Conservation (phyloP, 1,140 invertebrate species). For the Ruditapes philippinarum region DNA sequence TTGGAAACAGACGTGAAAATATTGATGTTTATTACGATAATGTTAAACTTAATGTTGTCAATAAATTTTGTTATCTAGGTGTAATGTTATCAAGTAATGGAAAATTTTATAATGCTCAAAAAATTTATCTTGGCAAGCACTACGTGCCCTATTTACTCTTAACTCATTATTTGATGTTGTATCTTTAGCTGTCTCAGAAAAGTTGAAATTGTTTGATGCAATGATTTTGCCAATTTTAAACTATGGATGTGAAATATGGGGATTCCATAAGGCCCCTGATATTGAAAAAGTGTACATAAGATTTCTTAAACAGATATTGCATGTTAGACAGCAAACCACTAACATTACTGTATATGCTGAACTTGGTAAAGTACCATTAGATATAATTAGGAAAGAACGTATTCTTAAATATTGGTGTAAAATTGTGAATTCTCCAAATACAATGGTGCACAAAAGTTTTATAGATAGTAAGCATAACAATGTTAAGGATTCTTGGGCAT, state of each 20-base stretch:
- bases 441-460: not conserved
- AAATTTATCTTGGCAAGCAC: not conserved
- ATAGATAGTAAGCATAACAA: not conserved
- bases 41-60: not conserved
- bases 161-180: not conserved
- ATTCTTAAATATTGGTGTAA: conserved; percentile 8
- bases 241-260: conserved; percentile 10
- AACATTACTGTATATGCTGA: not conserved
- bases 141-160: not conserved
- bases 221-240: not conserved
- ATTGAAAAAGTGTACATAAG: conserved; percentile 3
- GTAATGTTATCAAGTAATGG: not conserved
- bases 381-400: not conserved
- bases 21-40: not conserved
- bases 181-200: not conserved
- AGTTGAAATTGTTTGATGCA: conserved; percentile 1
- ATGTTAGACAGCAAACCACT: conserved; percentile 12
- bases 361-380: not conserved
- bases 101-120: not conserved
- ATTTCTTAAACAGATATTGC: conserved; percentile 1
- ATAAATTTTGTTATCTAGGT: conserved; percentile 1
- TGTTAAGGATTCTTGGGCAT: not conserved
- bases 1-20: conserved; percentile 10
- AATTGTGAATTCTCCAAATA: not conserved
- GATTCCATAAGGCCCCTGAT: not conserved